These are phyloP conservation scores for Nebria salina DNA, from an alignment of 2,888 invertebrate genomes.

Conservation along the genomic window DNA sequence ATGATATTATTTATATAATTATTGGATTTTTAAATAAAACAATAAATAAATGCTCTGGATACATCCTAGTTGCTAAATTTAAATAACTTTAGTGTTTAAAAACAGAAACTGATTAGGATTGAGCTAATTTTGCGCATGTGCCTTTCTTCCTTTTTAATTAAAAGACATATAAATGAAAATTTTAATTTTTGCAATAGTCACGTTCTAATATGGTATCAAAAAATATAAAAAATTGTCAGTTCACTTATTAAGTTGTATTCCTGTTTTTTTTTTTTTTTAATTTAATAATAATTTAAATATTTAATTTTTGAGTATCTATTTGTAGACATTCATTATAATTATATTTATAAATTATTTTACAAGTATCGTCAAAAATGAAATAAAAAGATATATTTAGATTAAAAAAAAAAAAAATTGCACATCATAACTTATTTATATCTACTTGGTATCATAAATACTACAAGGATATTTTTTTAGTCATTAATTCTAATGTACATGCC, in stretches of 20 bases:
- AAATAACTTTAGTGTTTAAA: too few relatives aligned
- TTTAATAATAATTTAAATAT: too few relatives aligned
- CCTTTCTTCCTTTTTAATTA: not conserved
- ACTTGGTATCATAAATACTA: slow-evolving; percentile 7
- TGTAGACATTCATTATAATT: slow-evolving; percentile 6
- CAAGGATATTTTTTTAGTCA: not conserved
- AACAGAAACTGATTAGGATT: too few relatives aligned
- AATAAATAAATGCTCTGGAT: too few relatives aligned
- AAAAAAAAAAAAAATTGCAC: not conserved
- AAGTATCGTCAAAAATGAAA: not conserved
- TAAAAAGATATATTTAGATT: slow-evolving; percentile 3
- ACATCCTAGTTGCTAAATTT: too few relatives aligned
- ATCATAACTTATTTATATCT: slow-evolving; percentile 2
- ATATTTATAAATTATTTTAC: slow-evolving; percentile 9
- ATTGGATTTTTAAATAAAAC: too few relatives aligned
- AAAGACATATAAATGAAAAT: not conserved
- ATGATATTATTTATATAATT: too few relatives aligned
- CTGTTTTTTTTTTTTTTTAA: not conserved
- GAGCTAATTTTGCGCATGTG: not conserved
- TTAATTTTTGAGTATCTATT: not conserved
- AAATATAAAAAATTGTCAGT: not conserved
- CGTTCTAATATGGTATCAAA: not conserved
- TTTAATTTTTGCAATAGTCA: not conserved
- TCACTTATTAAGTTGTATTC: not conserved
- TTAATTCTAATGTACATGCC: not conserved